Evolutionary conservation across 2,888 invertebrate genomes (phyloP).

Genomic region (Eupithecia subumbrata): DNA sequence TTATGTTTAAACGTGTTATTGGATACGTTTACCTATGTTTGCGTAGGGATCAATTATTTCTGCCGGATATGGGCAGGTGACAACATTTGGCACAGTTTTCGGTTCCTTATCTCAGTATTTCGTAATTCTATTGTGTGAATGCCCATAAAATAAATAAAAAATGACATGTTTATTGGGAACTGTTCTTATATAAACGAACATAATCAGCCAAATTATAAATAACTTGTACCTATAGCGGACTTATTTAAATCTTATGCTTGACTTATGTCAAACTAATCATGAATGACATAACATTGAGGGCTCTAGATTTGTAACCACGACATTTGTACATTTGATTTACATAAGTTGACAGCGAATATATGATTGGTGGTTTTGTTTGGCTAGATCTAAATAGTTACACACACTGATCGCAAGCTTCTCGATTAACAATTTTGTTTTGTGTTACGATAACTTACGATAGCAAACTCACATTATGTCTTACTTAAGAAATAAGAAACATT

Average conservation of each 20-base stretch:
- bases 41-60: slow-evolving; percentile 53
- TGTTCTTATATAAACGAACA: neutral
- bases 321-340: slow-evolving; percentile 27
- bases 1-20: slow-evolving; percentile 7
- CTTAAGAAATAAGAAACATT: too few relatives aligned
- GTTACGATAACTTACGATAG: neutral
- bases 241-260: neutral
- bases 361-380: slow-evolving; percentile 16
- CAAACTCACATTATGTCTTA: too few relatives aligned
- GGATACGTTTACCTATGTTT: slow-evolving; percentile 23
- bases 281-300: slow-evolving; percentile 14
- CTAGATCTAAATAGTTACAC: neutral
- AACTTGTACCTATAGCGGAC: neutral
- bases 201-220: neutral
- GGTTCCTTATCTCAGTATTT: slow-evolving; percentile 40
- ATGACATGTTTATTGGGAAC: neutral
- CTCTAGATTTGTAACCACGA: slow-evolving; percentile 18
- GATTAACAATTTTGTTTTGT: neutral
- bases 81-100: slow-evolving; percentile 48
- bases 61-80: slow-evolving; percentile 38
- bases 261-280: slow-evolving; percentile 23
- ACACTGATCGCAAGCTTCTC: neutral
- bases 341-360: slow-evolving; percentile 28
- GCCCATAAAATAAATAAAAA: slow-evolving; percentile 1
- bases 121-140: slow-evolving; percentile 47